These are phyloP conservation scores for Astreopora myriophthalma DNA, from an alignment of 64 coral and sea anemone genomes.

Conservation along the genomic window DNA sequence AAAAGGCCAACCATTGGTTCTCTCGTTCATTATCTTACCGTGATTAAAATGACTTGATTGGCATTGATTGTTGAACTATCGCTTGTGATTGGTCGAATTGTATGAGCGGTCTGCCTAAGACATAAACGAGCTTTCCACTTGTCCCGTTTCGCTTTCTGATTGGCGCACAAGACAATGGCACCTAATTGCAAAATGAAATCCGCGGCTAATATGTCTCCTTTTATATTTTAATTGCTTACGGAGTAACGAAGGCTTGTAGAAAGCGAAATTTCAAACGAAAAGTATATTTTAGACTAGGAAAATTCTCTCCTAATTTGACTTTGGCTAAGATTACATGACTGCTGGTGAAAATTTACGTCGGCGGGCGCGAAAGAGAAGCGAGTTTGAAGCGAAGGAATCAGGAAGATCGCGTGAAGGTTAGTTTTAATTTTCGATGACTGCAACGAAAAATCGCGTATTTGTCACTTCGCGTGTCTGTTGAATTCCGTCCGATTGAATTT, in stretches of 20 bases:
- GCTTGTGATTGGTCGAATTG: conserved; percentile 44
- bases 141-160: conserved; percentile 20
- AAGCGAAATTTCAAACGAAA: conserved; percentile 10
- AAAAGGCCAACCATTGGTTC: conserved; percentile 11
- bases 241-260: conserved; percentile 28
- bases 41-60: conserved; percentile 81
- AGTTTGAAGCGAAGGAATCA: not conserved
- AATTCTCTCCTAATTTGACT: not conserved
- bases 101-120: conserved; percentile 50
- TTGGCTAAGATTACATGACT: conserved; percentile 8
- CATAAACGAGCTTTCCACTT: conserved; percentile 62
- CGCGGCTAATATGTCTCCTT: conserved; percentile 77
- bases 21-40: conserved; percentile 45
- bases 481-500: conserved; percentile 31
- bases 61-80: conserved; percentile 30
- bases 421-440: conserved; percentile 49
- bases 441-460: conserved; percentile 23
- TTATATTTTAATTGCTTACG: conserved; percentile 68
- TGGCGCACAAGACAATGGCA: conserved; percentile 62
- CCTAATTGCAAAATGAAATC: conserved; percentile 83
- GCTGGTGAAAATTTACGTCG: not conserved
- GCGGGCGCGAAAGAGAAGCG: conserved; percentile 28
- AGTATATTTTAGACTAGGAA: not conserved
- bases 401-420: conserved; percentile 37
- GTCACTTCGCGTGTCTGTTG: conserved; percentile 30